These are phyloP conservation scores for Dicrurus megarhynchus DNA, from an alignment of 2,113 vertebrate species.

Conservation along the genomic window DNA sequence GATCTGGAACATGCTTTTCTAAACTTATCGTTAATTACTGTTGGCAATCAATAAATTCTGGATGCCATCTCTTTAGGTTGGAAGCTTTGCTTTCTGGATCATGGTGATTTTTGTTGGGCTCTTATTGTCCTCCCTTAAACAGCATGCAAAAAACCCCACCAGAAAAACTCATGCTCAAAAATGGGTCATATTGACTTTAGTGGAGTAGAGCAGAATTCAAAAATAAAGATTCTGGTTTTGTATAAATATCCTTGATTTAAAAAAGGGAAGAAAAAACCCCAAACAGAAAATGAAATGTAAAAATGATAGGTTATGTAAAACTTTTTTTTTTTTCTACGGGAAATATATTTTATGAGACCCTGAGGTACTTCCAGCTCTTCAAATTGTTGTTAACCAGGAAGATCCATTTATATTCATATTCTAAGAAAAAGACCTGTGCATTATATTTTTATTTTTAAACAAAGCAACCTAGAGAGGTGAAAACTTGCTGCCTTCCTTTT, in stretches of 20 bases:
- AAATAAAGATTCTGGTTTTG: not conserved
- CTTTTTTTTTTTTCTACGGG: not conserved
- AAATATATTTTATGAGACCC: slow-evolving; percentile 34
- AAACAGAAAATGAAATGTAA: not conserved
- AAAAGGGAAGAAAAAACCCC: not conserved
- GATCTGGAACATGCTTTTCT: not conserved
- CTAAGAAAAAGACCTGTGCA: not conserved
- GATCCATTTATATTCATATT: slow-evolving; percentile 47
- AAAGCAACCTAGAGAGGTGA: not conserved
- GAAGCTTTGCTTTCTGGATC: not conserved
- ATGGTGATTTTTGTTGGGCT: not conserved
- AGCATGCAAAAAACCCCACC: not conserved
- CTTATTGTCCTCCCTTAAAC: not conserved
- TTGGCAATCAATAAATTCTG: not conserved
- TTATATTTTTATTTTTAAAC: slow-evolving; percentile 29
- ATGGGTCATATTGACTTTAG: not conserved
- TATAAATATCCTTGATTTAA: slow-evolving; percentile 26
- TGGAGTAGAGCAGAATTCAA: not conserved
- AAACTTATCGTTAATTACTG: not conserved
- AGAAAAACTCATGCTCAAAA: not conserved
- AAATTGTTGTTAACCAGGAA: slow-evolving; percentile 9
- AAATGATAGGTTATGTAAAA: not conserved
- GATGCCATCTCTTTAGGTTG: not conserved
- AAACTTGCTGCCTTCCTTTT: slow-evolving; percentile 8
- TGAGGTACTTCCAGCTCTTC: slow-evolving; percentile 5